Base-by-base conservation (phyloP, 1,140 invertebrate genomes). In the Cylas formicarius region DNA sequence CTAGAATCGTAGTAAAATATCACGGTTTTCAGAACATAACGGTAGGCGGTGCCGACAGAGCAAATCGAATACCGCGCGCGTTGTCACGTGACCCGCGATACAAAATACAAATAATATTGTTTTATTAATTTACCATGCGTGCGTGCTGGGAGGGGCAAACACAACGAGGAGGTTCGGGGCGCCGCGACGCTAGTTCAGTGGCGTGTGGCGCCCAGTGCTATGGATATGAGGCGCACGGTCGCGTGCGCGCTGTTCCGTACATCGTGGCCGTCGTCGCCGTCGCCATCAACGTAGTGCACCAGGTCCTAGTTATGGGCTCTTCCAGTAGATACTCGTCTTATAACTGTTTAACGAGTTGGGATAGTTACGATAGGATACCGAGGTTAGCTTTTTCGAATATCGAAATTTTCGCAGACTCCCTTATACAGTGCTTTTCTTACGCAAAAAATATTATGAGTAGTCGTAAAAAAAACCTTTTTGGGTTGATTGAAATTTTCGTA, bases 291-390 rank as follows among this genome's bases (percentile, higher is more conserved):
- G 16, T 48, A 23, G 27, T 17, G n/a, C n/a, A n/a, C n/a, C n/a
- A n/a, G n/a, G n/a, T 32, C 29, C 7, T 6, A 42, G 47, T 36
- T 48, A 82, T 82, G 80, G 78, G 75, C 61, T 72, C 77, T 55
- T 79, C 80, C 44, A 82, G 78, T 69, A 77, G 83, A 67, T 86
- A 87, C 71, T 86, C 78, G 69, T 87, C 84, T 35, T 88, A 88
- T 71, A 89, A 89, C 69, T 89, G 85, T 69, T 74, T 89, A 55
- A 85, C 81, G 24, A 84, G 82, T 67, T 89, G 85, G 84, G 85
- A 88, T 70, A 87, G 84, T 69, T 89, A 89, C 66, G 86, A 90
- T 70, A 78, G 75, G 57, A 88, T 88, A 72, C 84, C 85, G 55
- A 88, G 85, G 85, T 89, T 84, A 64, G 21, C 21, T n/a, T n/a